A percentile compares a stretch with the other conserved stretches of the same genome.
These are phyloP conservation scores for Epinotia brunnichana DNA, from an alignment of 2,888 invertebrate genomes.

Conservation along the genomic window DNA sequence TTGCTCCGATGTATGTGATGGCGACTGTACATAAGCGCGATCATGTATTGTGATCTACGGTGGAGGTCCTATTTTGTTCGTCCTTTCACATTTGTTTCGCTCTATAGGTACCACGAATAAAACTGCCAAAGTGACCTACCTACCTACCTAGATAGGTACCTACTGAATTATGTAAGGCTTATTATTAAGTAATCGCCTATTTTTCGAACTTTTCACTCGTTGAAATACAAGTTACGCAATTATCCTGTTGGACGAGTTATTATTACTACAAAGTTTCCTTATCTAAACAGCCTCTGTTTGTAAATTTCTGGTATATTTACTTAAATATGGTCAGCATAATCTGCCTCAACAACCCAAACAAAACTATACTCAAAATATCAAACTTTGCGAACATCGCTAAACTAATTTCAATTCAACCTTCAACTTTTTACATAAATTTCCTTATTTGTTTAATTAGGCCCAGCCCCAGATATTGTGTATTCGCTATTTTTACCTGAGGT, in stretches of 20 bases:
- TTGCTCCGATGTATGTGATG: too few relatives aligned
- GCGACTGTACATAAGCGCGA: too few relatives aligned
- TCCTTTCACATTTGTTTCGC: too few relatives aligned
- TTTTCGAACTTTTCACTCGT: too few relatives aligned
- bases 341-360: not conserved
- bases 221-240: not conserved
- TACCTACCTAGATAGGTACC: too few relatives aligned
- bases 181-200: too few relatives aligned
- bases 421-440: conserved; percentile 43
- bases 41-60: too few relatives aligned
- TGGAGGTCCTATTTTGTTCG: too few relatives aligned
- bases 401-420: conserved; percentile 36
- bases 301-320: not conserved
- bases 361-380: conserved; percentile 11
- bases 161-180: too few relatives aligned
- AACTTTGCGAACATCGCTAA: conserved; percentile 10
- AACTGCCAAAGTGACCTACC: too few relatives aligned
- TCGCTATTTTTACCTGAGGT: not conserved
- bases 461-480: conserved; percentile 26
- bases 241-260: not conserved
- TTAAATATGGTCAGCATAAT: conserved; percentile 2
- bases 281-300: not conserved
- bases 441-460: conserved; percentile 41
- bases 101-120: too few relatives aligned
- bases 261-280: not conserved